Percentiles rank a stretch among this genome's conserved stretches.
These are phyloP conservation scores for Eupristina koningsbergeri DNA, from an alignment of 1,140 invertebrate species.

Conservation along the genomic window DNA sequence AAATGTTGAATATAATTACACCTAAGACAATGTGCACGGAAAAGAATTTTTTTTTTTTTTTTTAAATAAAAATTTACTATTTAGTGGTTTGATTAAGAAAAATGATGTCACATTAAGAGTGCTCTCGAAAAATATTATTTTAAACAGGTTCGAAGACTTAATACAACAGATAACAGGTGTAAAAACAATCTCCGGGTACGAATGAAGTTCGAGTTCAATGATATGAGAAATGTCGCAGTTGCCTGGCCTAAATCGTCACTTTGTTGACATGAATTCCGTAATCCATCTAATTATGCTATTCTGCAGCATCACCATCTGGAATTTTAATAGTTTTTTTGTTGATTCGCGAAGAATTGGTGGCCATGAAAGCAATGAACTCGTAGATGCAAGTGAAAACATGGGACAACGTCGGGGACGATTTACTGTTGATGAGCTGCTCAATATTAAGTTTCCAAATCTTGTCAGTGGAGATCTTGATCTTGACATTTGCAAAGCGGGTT, in stretches of 20 bases:
- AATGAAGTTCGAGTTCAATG: background rate
- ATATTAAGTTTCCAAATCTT: constrained; percentile 77
- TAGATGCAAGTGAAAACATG: background rate
- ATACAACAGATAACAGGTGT: background rate
- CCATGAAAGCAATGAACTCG: background rate
- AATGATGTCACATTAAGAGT: background rate
- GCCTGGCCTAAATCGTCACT: too few relatives aligned
- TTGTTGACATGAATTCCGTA: constrained; percentile 16
- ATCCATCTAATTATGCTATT: background rate
- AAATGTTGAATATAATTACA: too few relatives aligned
- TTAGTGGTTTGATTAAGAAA: background rate
- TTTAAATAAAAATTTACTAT: too few relatives aligned
- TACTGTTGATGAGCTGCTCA: constrained; percentile 81
- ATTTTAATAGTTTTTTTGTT: background rate
- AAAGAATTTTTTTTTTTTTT: background rate
- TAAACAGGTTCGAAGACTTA: background rate
- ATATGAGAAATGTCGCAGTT: background rate
- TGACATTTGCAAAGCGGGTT: constrained; percentile 90
- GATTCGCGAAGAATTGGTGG: background rate
- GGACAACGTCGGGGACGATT: constrained; percentile 62
- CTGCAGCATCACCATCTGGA: background rate
- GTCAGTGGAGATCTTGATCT: constrained; percentile 84
- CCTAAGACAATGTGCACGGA: background rate
- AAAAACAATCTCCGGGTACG: background rate
- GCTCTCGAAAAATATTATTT: background rate